These are phyloP conservation scores for Uromys caudimaculatus DNA, from an alignment of 2,797 vertebrate genomes.

Conservation along the genomic window DNA sequence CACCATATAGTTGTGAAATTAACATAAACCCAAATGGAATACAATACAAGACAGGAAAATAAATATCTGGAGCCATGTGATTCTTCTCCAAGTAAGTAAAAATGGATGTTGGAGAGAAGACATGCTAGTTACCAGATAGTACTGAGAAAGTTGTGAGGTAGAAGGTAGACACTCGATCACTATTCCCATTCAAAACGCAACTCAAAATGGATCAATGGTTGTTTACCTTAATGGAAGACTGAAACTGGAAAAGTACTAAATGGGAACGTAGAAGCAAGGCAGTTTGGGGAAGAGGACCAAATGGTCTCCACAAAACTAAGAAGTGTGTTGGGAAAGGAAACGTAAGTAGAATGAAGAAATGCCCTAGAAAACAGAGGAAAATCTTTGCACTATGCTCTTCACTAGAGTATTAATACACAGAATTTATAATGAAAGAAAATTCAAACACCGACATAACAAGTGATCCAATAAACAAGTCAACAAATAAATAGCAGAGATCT, in stretches of 20 bases:
- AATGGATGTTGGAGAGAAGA: background rate
- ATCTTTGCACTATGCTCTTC: background rate
- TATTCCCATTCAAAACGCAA: background rate
- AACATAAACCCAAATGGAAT: background rate
- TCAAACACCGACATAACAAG: background rate
- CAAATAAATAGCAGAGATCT: background rate
- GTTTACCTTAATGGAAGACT: background rate
- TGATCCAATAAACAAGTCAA: background rate
- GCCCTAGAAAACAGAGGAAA: background rate
- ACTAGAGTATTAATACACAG: background rate
- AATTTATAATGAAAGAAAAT: background rate
- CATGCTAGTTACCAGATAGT: background rate
- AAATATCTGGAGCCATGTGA: background rate
- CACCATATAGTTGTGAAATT: background rate
- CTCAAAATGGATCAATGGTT: background rate
- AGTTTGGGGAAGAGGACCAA: background rate
- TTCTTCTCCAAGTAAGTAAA: background rate
- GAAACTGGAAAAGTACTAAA: background rate
- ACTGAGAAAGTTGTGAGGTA: background rate
- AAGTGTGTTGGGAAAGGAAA: background rate
- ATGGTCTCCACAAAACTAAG: background rate
- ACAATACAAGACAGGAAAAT: background rate
- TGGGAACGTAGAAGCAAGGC: background rate
- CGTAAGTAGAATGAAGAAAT: background rate
- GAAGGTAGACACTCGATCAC: background rate